Evolutionary conservation across 2,888 invertebrate species (phyloP).

Genomic region (Folsomia candida): DNA sequence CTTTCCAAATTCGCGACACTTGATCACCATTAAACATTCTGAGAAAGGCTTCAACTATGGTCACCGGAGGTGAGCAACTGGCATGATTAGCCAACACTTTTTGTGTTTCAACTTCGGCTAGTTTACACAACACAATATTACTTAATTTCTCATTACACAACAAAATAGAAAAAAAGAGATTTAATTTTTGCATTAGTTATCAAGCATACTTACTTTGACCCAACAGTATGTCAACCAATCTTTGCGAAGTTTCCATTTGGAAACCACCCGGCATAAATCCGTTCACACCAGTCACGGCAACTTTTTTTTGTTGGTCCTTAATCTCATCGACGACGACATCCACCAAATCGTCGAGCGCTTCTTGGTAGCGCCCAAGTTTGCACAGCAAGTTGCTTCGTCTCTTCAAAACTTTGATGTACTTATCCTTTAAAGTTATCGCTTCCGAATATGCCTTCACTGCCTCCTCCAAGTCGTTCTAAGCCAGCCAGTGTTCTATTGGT

Average conservation of each 20-base stretch:
- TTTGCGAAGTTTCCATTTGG: not conserved
- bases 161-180: not conserved
- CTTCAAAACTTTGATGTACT: constrained; percentile 17
- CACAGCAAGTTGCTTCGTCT: constrained; percentile 7
- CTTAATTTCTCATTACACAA: not conserved
- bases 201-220: not conserved
- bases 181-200: not conserved
- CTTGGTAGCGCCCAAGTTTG: not conserved
- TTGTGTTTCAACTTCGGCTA: constrained; percentile 25
- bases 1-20: constrained; percentile 28
- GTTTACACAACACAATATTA: not conserved
- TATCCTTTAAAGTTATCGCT: constrained; percentile 13
- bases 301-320: constrained; percentile 11
- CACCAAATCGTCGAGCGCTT: constrained; percentile 16
- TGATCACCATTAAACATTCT: constrained; percentile 33
- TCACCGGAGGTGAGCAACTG: not conserved
- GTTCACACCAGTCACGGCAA: constrained; percentile 1
- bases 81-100: constrained; percentile 8
- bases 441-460: constrained; percentile 29
- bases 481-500: too few species aligned
- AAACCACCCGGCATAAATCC: not conserved
- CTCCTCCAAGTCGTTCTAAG: constrained; percentile 14
- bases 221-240: not conserved
- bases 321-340: constrained; percentile 6
- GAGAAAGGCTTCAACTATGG: constrained; percentile 13